A percentile compares a stretch with the other conserved stretches of the same genome.
phyloP scores from a whole-genome alignment of 2,113 vertebrate genomes.

The Corvus hawaiiensis region DNA sequence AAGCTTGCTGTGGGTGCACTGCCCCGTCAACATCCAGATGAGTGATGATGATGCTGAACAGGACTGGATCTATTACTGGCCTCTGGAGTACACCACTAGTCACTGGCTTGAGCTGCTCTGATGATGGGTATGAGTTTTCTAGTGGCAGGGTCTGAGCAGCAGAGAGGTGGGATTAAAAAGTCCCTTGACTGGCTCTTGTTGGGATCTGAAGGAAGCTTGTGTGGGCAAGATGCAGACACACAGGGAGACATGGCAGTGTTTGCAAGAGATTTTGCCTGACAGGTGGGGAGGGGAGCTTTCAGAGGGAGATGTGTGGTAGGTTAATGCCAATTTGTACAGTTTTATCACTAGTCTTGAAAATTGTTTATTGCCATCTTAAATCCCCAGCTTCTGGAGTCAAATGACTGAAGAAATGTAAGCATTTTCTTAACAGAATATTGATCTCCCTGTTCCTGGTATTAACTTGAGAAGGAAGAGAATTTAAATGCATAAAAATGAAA shows the following conservation, averaged over 20 bases:
- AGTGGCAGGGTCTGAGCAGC: background rate
- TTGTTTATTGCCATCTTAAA: background rate
- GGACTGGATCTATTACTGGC: background rate
- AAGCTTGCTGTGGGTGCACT: background rate
- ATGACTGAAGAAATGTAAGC: background rate
- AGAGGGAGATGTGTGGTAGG: background rate
- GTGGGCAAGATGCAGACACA: background rate
- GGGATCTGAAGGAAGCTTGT: background rate
- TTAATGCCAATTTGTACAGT: background rate
- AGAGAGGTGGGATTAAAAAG: background rate
- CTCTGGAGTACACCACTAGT: background rate
- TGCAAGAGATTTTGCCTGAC: background rate
- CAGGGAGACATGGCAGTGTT: background rate
- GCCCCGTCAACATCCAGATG: background rate
- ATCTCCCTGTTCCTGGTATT: background rate
- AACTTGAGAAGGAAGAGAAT: background rate
- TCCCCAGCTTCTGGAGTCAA: background rate
- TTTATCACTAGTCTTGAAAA: background rate
- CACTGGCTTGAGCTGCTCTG: fast-evolving
- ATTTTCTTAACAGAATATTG: background rate
- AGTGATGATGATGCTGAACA: background rate
- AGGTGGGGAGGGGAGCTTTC: background rate
- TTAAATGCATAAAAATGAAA: background rate
- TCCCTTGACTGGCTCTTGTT: background rate
- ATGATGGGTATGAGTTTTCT: background rate